phyloP scores from a whole-genome alignment of 2,888 invertebrate species.

The Drosophila yooni region DNA sequence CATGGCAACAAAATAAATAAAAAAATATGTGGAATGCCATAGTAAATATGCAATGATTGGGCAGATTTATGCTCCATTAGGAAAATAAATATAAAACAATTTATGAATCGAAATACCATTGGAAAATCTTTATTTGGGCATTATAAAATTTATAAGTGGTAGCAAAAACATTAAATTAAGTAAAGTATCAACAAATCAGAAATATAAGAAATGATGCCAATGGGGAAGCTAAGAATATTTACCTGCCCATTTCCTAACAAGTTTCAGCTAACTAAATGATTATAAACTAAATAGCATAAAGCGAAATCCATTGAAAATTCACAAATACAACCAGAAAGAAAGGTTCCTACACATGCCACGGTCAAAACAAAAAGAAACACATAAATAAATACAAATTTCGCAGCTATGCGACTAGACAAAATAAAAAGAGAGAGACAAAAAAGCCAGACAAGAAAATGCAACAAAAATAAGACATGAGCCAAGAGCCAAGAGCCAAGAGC shows the following conservation, averaged over 20 bases:
- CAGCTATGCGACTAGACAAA: constrained; percentile 13
- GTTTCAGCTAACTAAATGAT: not conserved
- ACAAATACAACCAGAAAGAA: constrained; percentile 2
- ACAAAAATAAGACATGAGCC: constrained; percentile 25
- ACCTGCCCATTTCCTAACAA: not conserved
- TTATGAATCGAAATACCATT: not conserved
- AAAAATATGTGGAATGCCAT: constrained; percentile 2
- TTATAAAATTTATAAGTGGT: not conserved
- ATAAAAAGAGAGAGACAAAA: constrained; percentile 17
- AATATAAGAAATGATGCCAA: not conserved
- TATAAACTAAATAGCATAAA: not conserved
- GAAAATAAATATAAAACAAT: not conserved
- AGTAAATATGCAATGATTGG: constrained; percentile 18
- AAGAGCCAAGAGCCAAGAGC: constrained; percentile 33
- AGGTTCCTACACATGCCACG: constrained; percentile 28
- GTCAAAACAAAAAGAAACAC: constrained; percentile 45
- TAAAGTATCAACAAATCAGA: not conserved
- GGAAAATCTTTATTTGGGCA: not conserved
- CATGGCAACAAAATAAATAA: constrained; percentile 37
- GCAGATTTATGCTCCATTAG: constrained; percentile 9
- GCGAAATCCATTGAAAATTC: constrained; percentile 12
- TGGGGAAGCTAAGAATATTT: not conserved
- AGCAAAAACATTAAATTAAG: not conserved
- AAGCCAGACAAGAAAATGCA: constrained; percentile 33
- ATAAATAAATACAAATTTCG: constrained; percentile 38